Evolutionary conservation across 2,797 vertebrate species (phyloP).

Genomic region (Diglossa cyanea): DNA sequence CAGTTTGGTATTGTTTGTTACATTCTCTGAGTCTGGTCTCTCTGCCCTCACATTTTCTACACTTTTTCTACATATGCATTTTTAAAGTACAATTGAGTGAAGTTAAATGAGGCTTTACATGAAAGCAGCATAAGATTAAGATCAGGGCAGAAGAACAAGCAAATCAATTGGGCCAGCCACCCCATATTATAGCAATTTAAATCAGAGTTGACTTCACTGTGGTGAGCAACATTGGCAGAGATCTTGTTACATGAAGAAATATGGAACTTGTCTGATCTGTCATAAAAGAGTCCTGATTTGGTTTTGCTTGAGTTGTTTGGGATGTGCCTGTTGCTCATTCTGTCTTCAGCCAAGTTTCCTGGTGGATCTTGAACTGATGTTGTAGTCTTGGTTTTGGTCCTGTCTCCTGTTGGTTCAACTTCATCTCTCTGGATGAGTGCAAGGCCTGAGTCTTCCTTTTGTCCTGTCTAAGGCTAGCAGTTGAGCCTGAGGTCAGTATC

Average conservation of each 20-base stretch:
- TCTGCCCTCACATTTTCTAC: neutral
- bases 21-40: neutral
- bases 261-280: neutral
- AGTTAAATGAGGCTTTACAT: neutral
- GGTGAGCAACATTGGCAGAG: neutral
- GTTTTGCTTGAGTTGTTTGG: neutral
- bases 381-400: neutral
- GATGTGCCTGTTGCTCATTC: neutral
- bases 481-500: neutral
- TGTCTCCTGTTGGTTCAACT: neutral
- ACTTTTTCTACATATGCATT: neutral
- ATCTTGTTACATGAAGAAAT: neutral
- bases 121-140: neutral
- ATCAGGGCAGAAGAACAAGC: neutral
- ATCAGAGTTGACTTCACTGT: neutral
- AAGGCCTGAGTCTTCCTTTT: neutral
- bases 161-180: neutral
- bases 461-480: neutral
- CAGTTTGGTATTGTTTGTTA: neutral
- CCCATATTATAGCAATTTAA: neutral
- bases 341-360: neutral
- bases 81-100: neutral
- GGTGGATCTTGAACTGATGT: neutral
- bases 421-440: neutral
- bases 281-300: neutral